phyloP scores from a whole-genome alignment of 2,888 invertebrate species.

The Schizaphis graminum region DNA sequence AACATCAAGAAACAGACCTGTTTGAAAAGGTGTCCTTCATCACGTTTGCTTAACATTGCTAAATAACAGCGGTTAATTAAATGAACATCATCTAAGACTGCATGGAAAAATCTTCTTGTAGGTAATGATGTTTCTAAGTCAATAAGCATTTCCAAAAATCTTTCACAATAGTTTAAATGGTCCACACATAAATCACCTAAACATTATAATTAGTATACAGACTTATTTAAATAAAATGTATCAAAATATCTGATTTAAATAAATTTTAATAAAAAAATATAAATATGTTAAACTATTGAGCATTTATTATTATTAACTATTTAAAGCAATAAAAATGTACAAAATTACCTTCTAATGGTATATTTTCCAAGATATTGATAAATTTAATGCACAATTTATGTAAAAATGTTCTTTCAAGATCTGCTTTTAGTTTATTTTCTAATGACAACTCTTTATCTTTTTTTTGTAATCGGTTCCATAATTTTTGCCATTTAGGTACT shows the following conservation, averaged over 20 bases:
- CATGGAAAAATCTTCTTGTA: constrained; percentile 96
- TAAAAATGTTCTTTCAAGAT: constrained; percentile 90
- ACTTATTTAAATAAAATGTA: background rate
- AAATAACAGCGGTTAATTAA: constrained; percentile 90
- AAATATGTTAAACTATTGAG: background rate
- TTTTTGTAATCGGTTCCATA: constrained; percentile 90
- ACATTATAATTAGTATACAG: constrained; percentile 37
- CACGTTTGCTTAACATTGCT: constrained; percentile 79
- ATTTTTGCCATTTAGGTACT: constrained; percentile 91
- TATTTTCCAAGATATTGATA: constrained; percentile 82
- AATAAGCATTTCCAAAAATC: constrained; percentile 95
- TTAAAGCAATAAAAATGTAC: constrained; percentile 4
- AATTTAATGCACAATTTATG: constrained; percentile 90
- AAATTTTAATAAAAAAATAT: no score
- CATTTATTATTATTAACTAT: background rate
- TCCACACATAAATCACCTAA: constrained; percentile 71
- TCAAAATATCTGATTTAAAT: background rate
- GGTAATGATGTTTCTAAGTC: constrained; percentile 96
- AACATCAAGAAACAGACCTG: constrained; percentile 78
- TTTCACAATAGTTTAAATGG: constrained; percentile 88
- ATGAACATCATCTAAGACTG: constrained; percentile 94
- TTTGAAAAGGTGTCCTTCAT: constrained; percentile 90
- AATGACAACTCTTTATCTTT: constrained; percentile 79
- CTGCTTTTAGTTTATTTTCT: constrained; percentile 77
- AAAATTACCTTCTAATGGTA: constrained; percentile 76